Evolutionary conservation across 1,140 invertebrate species (phyloP).

Genomic region (Drosophila auraria): DNA sequence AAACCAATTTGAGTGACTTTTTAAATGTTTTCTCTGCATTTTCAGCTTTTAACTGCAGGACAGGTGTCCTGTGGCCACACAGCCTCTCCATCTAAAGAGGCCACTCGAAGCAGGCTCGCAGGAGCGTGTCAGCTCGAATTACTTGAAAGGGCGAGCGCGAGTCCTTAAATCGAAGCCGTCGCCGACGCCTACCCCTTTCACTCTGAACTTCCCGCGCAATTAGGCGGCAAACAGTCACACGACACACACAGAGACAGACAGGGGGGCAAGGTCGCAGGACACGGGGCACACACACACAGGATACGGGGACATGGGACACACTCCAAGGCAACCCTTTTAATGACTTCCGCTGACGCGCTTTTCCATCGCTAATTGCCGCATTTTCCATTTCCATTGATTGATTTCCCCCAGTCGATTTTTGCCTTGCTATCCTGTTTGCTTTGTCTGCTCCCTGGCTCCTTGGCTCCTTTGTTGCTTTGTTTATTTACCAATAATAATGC

Average conservation of each 20-base stretch:
- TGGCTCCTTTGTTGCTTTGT: slow-evolving; percentile 27
- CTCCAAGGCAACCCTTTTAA: slow-evolving; percentile 70
- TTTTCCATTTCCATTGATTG: slow-evolving; percentile 64
- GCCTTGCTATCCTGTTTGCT: slow-evolving; percentile 14
- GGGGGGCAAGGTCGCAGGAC: slow-evolving; percentile 15
- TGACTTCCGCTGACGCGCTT: slow-evolving; percentile 62
- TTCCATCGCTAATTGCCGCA: slow-evolving; percentile 60
- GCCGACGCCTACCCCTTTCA: slow-evolving; percentile 19
- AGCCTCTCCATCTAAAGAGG: slow-evolving; percentile 2
- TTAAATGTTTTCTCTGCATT: not conserved
- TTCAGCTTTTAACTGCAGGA: not conserved
- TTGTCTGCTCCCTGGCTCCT: slow-evolving; percentile 6
- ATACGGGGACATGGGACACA: slow-evolving; percentile 20
- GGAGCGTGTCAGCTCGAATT: slow-evolving; percentile 51
- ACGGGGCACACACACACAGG: slow-evolving; percentile 17
- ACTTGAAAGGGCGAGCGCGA: not conserved
- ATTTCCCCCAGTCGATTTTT: slow-evolving; percentile 41
- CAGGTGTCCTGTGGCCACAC: slow-evolving; percentile 9
- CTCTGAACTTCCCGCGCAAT: slow-evolving; percentile 39
- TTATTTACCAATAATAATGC: slow-evolving; percentile 76
- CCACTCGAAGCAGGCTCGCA: not conserved
- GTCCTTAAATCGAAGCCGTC: not conserved
- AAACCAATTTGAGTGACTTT: not conserved
- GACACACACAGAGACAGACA: not conserved
- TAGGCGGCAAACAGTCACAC: slow-evolving; percentile 60